Base-by-base conservation (phyloP, 2,797 vertebrate genomes). In the Microhierax caerulescens region DNA sequence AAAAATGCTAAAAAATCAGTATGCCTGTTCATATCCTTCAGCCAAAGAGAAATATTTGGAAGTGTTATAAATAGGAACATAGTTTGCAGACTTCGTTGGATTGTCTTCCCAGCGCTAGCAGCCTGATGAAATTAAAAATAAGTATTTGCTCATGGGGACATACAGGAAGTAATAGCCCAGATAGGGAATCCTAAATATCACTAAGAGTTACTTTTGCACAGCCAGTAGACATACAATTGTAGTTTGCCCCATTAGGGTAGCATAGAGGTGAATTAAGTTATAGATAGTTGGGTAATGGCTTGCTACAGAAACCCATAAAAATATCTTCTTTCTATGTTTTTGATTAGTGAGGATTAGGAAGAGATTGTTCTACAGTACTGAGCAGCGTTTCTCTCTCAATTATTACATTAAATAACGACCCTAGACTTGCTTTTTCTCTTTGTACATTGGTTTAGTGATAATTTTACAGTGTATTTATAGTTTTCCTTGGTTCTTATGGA, bases 41-140 rank as follows among this genome's bases (percentile, higher is more conserved):
- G 53, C 85, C 89, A 91, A 51, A 56, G 65, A 93, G 76, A 93
- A 57, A 47, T 72, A 77, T 54, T 94, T 87, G 82, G 65, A 78
- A 68, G 79, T 7, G 69, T 54, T 93, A 95, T 72, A 93, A 92
- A 95, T 93, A 88, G 91, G 61, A 91, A 15, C 47, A 12, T 13
- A 9, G 3, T 75, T 94, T 85, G 28, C 81, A 93, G 75, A 64
- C 89, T 89, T 2, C 0, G 72, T 65, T 47, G 75, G 82, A 79
- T 51, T 74, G n/a, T 47, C 41, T 63, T 94, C 34, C 0, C 90
- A 90, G 64, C 82, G 23, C 60, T 39, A 47, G 79, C 61, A 93
- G 82, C 69, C 61, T 34, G 69, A 81, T 51, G n/a, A 84, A 94
- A 81, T 93, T 79, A 69, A 83, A 90, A 93, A 77, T 54, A 82